Conservation (phyloP, 2,797 vertebrate species). For the Mus caroli region DNA sequence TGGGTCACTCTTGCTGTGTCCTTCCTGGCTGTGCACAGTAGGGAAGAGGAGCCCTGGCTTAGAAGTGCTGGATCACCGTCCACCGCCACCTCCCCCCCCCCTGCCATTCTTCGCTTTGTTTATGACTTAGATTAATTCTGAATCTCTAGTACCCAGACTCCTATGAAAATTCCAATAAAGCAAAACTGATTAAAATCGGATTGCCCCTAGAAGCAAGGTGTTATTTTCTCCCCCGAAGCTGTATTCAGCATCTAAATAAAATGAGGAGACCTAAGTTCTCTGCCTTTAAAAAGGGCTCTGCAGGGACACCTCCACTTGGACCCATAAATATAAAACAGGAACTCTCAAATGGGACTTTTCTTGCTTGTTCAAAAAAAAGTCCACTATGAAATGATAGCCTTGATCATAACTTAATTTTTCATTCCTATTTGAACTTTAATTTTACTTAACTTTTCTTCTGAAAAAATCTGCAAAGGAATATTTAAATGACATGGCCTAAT, state of each 20-base stretch:
- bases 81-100: conserved; percentile 12
- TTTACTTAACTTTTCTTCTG: conserved; percentile 79
- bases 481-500: conserved; percentile 62
- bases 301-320: conserved; percentile 62
- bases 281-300: conserved; percentile 57
- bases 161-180: conserved; percentile 85
- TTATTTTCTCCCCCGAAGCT: conserved; percentile 65
- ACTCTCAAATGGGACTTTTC: conserved; percentile 74
- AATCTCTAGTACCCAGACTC: conserved; percentile 72
- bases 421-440: conserved; percentile 80
- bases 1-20: not conserved
- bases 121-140: conserved; percentile 83
- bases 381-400: conserved; percentile 70
- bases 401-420: conserved; percentile 80
- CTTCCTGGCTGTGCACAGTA: not conserved
- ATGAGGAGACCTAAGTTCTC: conserved; percentile 2
- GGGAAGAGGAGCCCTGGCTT: not conserved
- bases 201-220: conserved; percentile 75
- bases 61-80: conserved; percentile 56
- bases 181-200: conserved; percentile 84
- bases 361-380: conserved; percentile 28
- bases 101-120: conserved; percentile 74
- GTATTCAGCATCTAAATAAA: conserved; percentile 70
- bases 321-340: conserved; percentile 77
- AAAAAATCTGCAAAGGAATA: conserved; percentile 80